phyloP scores from a whole-genome alignment of 2,113 vertebrate genomes.

The Alethe diademata region DNA sequence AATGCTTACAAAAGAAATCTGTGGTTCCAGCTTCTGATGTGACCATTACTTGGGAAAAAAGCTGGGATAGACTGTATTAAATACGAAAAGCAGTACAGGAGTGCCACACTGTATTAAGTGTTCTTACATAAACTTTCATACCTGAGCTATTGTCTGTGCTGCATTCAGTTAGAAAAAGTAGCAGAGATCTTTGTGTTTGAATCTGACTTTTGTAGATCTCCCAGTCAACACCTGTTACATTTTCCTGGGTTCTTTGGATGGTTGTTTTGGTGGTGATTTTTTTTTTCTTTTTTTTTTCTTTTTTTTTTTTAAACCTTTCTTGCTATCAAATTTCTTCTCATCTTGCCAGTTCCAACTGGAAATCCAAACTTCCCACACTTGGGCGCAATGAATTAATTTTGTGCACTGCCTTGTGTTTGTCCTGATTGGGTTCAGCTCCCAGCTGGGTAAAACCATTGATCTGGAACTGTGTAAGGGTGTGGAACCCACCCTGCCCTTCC shows the following conservation, averaged over 20 bases:
- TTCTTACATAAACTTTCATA: neutral
- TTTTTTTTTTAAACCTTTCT: neutral
- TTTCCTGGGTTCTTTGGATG: neutral
- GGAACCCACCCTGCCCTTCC: neutral
- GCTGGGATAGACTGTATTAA: neutral
- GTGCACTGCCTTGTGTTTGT: rapidly evolving
- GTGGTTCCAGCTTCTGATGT: neutral
- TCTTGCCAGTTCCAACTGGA: neutral
- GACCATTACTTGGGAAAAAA: neutral
- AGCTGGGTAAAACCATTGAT: neutral
- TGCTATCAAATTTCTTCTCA: neutral
- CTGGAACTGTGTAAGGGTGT: neutral
- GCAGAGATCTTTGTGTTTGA: neutral
- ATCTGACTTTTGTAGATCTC: neutral
- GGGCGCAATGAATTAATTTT: neutral
- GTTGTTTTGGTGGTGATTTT: neutral
- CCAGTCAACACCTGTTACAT: neutral
- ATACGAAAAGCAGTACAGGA: neutral
- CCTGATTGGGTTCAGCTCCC: neutral
- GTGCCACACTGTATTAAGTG: neutral
- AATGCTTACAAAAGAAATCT: neutral
- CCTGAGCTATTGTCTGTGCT: neutral
- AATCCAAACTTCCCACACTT: neutral
- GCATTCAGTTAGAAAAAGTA: neutral
- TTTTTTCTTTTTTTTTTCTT: neutral